Evolutionary conservation across 2,797 vertebrate species (phyloP), one percentile per base, ranked within the genome.

Genomic region (Macrochelys suwanniensis): DNA sequence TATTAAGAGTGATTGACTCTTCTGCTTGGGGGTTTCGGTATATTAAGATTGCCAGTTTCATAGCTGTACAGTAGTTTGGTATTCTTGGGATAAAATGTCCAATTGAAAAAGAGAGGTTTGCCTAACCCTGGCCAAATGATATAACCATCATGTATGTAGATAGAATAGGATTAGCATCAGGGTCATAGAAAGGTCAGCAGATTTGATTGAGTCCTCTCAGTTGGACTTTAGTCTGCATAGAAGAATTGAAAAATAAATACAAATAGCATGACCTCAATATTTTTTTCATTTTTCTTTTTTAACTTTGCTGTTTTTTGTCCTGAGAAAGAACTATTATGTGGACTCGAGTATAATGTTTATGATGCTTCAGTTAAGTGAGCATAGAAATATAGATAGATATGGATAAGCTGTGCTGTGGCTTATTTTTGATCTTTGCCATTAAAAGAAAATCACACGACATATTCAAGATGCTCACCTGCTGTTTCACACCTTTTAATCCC

Each of bases 1-100:
- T 47, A 53, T 95, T 53, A 96, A 93, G 82, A 81, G 42, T 65
- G 82, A 93, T 78, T 82, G 94, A 92, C 78, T 82, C 53, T 54
- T 49, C 49, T n/a, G 71, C 42, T 77, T 88, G 25, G 57, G 87
- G 47, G 15, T 80, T 89, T 84, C 21, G 5, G 28, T 90, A 53
- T 85, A 56, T 31, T 71, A 88, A 88, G 86, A 12, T 0, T 50
- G 90, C 84, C n/a, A 51, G 82, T 65, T 87, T 95, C 82, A 3
- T 21, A 45, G 50, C 33, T 88, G 33, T 65, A 11, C 0, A 11
- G 25, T 17, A 50, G 54, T 80, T 37, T 80, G 45, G 25, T 81
- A 47, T 57, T 84, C 57, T 65, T 85, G 68, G 13, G 23, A 15
- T 85, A 86, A 57, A 77, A 77, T 6, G 33, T 51, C 83, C 49